Evolutionary conservation across 2,888 invertebrate genomes (phyloP).

Genomic region (Agrotis segetum): DNA sequence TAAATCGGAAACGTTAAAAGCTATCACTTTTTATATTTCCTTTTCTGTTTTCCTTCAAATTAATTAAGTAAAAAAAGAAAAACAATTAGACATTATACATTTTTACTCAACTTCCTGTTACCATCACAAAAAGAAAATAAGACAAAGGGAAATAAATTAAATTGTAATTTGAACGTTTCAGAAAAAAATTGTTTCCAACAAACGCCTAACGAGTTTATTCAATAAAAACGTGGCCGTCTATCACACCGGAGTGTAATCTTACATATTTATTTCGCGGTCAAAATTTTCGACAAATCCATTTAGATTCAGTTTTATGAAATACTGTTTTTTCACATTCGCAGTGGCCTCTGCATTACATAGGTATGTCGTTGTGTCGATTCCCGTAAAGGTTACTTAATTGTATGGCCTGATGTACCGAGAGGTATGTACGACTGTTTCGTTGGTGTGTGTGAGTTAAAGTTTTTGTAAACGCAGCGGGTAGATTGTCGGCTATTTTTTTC

Average conservation of each 20-base stretch:
- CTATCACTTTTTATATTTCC: slow-evolving; percentile 17
- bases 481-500: no score
- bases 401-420: no score
- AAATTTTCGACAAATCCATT: no score
- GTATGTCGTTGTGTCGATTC: no score
- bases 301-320: no score
- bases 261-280: slow-evolving; percentile 6
- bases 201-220: slow-evolving; percentile 69
- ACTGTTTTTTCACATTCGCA: no score
- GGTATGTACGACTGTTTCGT: no score
- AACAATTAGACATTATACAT: slow-evolving; percentile 64
- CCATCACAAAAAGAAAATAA: slow-evolving; percentile 59
- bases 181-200: slow-evolving; percentile 64
- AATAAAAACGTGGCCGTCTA: slow-evolving; percentile 56
- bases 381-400: no score
- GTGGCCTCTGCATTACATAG: no score
- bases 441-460: no score
- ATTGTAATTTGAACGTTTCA: slow-evolving; percentile 65
- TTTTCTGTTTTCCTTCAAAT: slow-evolving; percentile 43
- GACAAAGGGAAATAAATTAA: slow-evolving; percentile 66
- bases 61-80: slow-evolving; percentile 60
- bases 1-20: slow-evolving; percentile 38
- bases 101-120: slow-evolving; percentile 58
- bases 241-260: slow-evolving; percentile 57
- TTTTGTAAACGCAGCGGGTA: no score